Percentiles rank a stretch among this genome's conserved stretches.
Evolutionary conservation across 2,888 invertebrate species (phyloP).

Genomic region (Meliscaeva auricollis): DNA sequence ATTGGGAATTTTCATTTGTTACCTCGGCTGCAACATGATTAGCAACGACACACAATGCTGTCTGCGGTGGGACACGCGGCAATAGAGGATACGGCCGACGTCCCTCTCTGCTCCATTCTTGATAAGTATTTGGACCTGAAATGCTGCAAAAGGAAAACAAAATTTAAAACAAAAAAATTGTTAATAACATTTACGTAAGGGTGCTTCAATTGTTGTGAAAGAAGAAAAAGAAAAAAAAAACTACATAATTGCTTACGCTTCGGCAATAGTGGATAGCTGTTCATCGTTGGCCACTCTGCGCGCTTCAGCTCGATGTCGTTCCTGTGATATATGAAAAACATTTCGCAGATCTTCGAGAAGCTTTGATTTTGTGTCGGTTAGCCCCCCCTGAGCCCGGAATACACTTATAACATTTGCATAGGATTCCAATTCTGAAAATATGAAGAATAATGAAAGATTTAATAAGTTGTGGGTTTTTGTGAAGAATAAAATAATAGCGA

Average conservation of each 20-base stretch:
- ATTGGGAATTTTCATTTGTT: conserved; percentile 87
- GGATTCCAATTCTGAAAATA: conserved; percentile 92
- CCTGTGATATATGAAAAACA: conserved; percentile 93
- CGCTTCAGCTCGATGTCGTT: conserved; percentile 96
- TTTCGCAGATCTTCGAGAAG: conserved; percentile 92
- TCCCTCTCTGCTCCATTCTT: conserved; percentile 95
- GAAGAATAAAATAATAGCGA: conserved; percentile 28
- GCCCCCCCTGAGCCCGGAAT: conserved; percentile 95
- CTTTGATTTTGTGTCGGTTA: conserved; percentile 93
- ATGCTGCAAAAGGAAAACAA: conserved; percentile 84
- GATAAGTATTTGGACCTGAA: conserved; percentile 88
- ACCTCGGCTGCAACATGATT: conserved; percentile 90
- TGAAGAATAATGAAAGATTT: not conserved
- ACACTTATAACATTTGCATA: conserved; percentile 95
- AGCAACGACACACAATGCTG: conserved; percentile 92
- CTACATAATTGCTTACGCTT: conserved; percentile 88
- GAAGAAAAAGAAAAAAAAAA: conserved; percentile 44
- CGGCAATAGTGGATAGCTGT: conserved; percentile 93
- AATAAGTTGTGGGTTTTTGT: conserved; percentile 27
- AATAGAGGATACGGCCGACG: conserved; percentile 92
- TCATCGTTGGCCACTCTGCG: conserved; percentile 97
- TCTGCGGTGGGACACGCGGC: conserved; percentile 93
- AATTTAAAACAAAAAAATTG: not conserved
- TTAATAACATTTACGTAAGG: conserved; percentile 66
- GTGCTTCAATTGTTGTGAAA: conserved; percentile 31